These are phyloP conservation scores for Crotalus helleri DNA, from an alignment of 2,113 vertebrate species.

Conservation along the genomic window DNA sequence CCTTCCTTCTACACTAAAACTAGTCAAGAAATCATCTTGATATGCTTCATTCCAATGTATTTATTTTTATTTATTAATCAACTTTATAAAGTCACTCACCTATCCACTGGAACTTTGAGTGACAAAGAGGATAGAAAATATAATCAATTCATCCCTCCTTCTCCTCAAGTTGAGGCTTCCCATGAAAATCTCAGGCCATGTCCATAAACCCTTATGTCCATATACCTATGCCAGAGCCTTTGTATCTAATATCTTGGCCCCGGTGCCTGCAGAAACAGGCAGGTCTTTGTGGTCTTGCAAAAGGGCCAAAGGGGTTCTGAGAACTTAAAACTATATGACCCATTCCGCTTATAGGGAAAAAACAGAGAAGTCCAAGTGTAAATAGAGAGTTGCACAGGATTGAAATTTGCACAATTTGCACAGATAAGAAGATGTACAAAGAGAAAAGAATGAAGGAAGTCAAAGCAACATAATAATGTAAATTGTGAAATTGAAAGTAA, in stretches of 20 bases:
- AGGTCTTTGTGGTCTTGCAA: too few relatives aligned
- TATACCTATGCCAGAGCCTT: background rate
- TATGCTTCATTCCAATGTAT: background rate
- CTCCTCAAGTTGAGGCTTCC: background rate
- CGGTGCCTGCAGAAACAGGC: too few relatives aligned
- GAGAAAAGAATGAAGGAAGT: background rate
- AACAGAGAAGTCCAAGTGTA: background rate
- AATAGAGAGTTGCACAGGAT: background rate
- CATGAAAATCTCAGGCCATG: background rate
- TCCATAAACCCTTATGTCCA: background rate
- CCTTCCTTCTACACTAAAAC: background rate
- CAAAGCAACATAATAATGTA: background rate
- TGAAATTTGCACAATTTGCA: background rate
- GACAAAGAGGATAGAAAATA: background rate
- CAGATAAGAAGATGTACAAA: background rate
- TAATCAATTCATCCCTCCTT: background rate
- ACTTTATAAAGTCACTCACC: background rate
- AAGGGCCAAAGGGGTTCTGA: background rate
- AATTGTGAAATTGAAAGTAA: background rate
- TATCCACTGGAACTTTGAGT: background rate
- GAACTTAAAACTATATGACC: background rate
- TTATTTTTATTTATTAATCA: background rate
- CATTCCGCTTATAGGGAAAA: background rate
- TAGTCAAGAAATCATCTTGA: background rate
- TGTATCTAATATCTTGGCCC: background rate